Base-by-base conservation (phyloP, 2,113 vertebrate species). In the Butorides virescens region DNA sequence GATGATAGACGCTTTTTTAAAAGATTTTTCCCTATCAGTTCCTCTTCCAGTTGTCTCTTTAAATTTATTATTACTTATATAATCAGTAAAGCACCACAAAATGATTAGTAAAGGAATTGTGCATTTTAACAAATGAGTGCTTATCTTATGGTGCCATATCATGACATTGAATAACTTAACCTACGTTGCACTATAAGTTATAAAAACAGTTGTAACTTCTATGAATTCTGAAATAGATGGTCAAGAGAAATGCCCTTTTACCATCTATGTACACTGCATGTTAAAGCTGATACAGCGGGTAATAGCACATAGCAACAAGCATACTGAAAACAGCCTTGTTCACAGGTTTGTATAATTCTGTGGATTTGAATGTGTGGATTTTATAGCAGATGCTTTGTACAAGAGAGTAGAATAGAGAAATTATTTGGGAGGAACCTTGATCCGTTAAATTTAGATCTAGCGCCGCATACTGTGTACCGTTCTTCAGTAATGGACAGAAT, bases 141-240 rank as follows among this genome's bases (percentile, higher is more conserved):
- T 93, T 97, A 84, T 67, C 90, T 97, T 95, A 62, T 37, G 95
- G 67, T 96, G 79, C 84, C 97, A 67, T 73, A 80, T 88, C 32
- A 19, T 80, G 56, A 82, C 90, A 91, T 52, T 92, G 84, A 93
- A 37, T 97, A 73, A 74, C 92, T 67, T 92, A 88, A 94, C 21
- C 21, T 83, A 63, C 23, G 26, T 78, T 95, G 90, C 73, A 91
- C 86, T 95, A 4, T 84, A 94, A 96, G 85, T 82, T 94, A 65
- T 92, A 81, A 95, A 95, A 96, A 49, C 49, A 74, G 78, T 61
- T 6, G 0, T 96, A 81, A 95, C 36, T 86, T 96, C 63, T 79
- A 52, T 90, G 86, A 90, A 82, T 95, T 95, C 84, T 96, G 94
- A 93, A 79, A 86, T 18, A 62, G 91, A 39, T 93, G 93, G 91